Conservation (phyloP, 2,797 vertebrate genomes). For the Anableps anableps region DNA sequence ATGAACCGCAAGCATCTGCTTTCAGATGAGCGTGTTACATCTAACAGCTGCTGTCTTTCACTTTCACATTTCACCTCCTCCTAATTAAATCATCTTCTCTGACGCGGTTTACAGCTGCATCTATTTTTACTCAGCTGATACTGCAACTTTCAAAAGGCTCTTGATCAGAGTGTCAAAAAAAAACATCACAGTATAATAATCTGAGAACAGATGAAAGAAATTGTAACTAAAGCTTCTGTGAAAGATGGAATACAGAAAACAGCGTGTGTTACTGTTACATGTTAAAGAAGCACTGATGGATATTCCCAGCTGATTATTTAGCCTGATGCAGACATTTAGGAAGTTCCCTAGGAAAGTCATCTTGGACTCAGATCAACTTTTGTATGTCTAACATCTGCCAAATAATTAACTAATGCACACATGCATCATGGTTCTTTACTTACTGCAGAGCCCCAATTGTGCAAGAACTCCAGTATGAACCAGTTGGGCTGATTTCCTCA, state of each 20-base stretch:
- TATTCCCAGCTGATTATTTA: slow-evolving; percentile 27
- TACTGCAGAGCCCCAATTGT: slow-evolving; percentile 16
- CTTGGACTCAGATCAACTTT: slow-evolving; percentile 5
- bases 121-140: slow-evolving; percentile 10
- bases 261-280: background rate
- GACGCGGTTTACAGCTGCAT: background rate
- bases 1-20: slow-evolving; percentile 43
- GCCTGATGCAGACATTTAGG: slow-evolving; percentile 32
- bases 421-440: slow-evolving; percentile 19
- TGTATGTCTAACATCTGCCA: slow-evolving; percentile 21
- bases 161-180: background rate
- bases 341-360: slow-evolving; percentile 11
- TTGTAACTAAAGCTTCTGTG: background rate
- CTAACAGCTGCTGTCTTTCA: slow-evolving; percentile 39
- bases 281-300: slow-evolving; percentile 37
- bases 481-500: slow-evolving; percentile 5
- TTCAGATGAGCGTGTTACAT: slow-evolving; percentile 38
- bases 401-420: slow-evolving; percentile 33
- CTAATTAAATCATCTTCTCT: background rate
- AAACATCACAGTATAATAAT: background rate
- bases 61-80: slow-evolving; percentile 14
- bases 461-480: background rate
- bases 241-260: slow-evolving; percentile 14
- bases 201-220: background rate
- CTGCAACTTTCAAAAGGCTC: background rate